Conservation (phyloP, 1,140 invertebrate species). For the Drosophila ogumai region DNA sequence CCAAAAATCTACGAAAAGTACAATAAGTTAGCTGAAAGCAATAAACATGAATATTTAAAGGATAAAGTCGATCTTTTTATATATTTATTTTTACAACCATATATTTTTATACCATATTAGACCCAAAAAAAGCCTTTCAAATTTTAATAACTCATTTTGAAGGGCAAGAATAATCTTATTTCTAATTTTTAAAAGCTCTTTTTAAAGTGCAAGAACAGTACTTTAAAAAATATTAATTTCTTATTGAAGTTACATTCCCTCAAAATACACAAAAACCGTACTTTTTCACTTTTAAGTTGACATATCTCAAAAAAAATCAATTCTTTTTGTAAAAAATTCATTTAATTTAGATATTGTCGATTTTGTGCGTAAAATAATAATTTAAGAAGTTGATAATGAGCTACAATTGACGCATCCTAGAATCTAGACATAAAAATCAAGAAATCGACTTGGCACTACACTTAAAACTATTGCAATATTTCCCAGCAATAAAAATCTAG, state of each 20-base stretch:
- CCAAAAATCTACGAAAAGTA: constrained; percentile 39
- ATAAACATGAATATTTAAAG: constrained; percentile 33
- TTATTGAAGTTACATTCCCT: no score
- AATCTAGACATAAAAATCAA: constrained; percentile 3
- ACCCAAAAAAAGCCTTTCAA: no score
- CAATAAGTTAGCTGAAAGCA: constrained; percentile 49
- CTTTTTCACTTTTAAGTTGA: no score
- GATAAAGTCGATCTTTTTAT: neutral
- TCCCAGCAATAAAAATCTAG: constrained; percentile 5
- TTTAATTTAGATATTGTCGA: constrained; percentile 6
- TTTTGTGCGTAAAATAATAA: constrained; percentile 2
- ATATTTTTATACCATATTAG: no score
- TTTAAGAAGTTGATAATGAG: neutral
- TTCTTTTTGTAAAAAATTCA: neutral
- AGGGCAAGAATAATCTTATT: no score
- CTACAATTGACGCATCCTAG: no score
- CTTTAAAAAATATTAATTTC: no score
- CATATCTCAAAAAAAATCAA: neutral
- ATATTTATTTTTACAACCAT: no score
- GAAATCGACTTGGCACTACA: constrained; percentile 12
- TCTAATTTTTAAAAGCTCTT: no score
- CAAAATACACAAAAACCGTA: no score
- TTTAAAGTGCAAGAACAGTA: no score
- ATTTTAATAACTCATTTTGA: no score
- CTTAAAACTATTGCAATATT: constrained; percentile 43